phyloP scores from a whole-genome alignment of 2,888 invertebrate species.

The Nemapogon koenigi region DNA sequence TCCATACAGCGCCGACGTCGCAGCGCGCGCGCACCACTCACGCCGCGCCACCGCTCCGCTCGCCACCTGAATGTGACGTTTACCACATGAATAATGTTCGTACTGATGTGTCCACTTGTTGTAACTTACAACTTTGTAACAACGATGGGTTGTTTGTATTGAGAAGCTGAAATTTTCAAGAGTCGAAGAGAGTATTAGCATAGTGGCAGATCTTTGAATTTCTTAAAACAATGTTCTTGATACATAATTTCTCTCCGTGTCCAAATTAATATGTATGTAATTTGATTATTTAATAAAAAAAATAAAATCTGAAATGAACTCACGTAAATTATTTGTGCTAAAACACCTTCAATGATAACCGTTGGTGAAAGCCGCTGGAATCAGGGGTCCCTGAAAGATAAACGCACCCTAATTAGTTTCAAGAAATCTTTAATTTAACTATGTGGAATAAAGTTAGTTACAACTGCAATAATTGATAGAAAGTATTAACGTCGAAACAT shows the following conservation, averaged over 20 bases:
- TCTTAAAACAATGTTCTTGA: neutral
- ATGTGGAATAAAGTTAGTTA: neutral
- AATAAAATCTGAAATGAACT: conserved; percentile 57
- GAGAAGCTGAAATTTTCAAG: too few species aligned
- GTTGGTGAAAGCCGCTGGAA: conserved; percentile 98
- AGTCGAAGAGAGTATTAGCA: too few species aligned
- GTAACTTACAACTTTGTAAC: too few species aligned
- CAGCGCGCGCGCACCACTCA: conserved; percentile 23
- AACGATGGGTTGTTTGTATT: too few species aligned
- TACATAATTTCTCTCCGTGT: neutral
- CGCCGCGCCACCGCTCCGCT: conserved; percentile 57
- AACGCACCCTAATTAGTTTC: too few species aligned
- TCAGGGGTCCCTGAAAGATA: conserved; percentile 89
- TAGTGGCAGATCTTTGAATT: too few species aligned
- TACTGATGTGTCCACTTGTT: conserved; percentile 12
- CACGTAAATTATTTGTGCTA: conserved; percentile 62
- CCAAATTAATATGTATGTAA: too few species aligned
- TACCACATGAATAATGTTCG: conserved; percentile 11
- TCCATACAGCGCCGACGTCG: conserved; percentile 20
- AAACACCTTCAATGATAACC: conserved; percentile 90
- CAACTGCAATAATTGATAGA: conserved; percentile 42
- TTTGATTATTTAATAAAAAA: too few species aligned
- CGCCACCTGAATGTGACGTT: conserved; percentile 63
- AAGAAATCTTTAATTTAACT: neutral
- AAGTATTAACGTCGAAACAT: conserved; percentile 44